phyloP scores from a whole-genome alignment of 2,113 vertebrate species.

The Henicopernis longicauda region DNA sequence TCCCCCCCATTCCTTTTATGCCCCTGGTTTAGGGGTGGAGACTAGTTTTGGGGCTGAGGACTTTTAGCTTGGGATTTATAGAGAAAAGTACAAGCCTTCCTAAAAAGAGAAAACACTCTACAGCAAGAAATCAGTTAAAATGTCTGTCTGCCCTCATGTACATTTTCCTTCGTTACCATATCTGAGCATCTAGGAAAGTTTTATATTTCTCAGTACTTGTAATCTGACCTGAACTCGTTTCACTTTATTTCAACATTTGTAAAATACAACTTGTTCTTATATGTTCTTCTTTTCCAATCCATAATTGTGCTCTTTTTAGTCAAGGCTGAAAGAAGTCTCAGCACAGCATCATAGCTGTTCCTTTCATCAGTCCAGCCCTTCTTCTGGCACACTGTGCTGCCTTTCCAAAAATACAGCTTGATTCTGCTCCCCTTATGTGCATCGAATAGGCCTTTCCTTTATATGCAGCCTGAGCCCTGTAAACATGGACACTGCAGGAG shows the following conservation, averaged over 20 bases:
- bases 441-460: background rate
- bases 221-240: background rate
- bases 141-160: background rate
- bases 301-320: background rate
- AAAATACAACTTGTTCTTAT: background rate
- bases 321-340: background rate
- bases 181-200: background rate
- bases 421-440: background rate
- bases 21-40: background rate
- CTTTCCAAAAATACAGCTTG: slow-evolving; percentile 13
- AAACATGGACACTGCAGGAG: slow-evolving; percentile 20
- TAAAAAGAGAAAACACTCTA: background rate
- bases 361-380: slow-evolving; percentile 20
- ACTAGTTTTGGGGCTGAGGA: background rate
- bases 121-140: background rate
- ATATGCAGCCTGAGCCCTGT: background rate
- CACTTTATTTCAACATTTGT: background rate
- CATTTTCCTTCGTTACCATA: background rate
- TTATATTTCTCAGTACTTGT: background rate
- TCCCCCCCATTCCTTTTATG: background rate
- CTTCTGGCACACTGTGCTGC: background rate
- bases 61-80: background rate
- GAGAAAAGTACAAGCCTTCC: background rate
- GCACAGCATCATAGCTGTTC: background rate
- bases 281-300: background rate